These are phyloP conservation scores for Columba guinea DNA, from an alignment of 2,797 vertebrate species.

Conservation along the genomic window DNA sequence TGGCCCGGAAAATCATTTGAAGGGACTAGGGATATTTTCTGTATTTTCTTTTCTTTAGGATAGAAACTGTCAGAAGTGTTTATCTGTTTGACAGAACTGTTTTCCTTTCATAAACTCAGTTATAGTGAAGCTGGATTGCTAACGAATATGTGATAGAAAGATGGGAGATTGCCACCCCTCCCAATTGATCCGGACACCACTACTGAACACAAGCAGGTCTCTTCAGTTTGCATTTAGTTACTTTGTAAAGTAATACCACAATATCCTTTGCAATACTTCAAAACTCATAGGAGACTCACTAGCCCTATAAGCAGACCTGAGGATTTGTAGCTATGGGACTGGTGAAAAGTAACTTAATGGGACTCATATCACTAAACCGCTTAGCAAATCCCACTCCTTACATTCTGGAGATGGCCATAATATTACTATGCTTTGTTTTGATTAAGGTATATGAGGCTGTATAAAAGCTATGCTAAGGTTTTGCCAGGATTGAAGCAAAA, in stretches of 20 bases:
- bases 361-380: background rate
- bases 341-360: background rate
- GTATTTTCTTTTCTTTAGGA: background rate
- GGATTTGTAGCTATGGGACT: background rate
- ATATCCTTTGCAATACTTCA: background rate
- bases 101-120: background rate
- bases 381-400: background rate
- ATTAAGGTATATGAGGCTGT: background rate
- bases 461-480: background rate
- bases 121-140: background rate
- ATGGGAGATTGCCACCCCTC: background rate
- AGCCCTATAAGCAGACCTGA: background rate
- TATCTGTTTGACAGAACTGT: background rate
- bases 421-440: background rate
- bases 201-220: background rate
- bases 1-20: background rate
- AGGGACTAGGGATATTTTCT: fast-evolving
- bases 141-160: background rate
- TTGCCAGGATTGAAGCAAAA: background rate
- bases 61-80: background rate
- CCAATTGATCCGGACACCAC: background rate
- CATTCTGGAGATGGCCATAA: background rate
- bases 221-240: background rate
- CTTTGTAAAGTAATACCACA: background rate
- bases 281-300: background rate